phyloP scores from a whole-genome alignment of 1,140 invertebrate genomes.

The Sitobion miscanthi region DNA sequence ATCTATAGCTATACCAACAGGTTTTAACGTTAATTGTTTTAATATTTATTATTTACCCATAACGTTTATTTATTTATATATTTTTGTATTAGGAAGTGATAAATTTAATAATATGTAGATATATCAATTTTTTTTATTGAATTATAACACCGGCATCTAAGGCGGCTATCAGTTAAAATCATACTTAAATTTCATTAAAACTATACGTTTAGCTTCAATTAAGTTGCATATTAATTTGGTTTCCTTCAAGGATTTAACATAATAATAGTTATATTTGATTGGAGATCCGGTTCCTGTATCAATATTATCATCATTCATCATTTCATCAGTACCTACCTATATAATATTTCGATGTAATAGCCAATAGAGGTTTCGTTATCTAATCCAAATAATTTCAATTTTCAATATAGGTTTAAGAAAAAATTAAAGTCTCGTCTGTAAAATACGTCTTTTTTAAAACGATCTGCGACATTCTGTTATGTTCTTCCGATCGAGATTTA shows the following conservation, averaged over 20 bases:
- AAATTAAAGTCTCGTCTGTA: neutral
- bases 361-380: neutral
- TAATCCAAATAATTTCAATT: neutral
- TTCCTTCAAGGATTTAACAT: neutral
- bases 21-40: no score
- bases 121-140: neutral
- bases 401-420: neutral
- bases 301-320: no score
- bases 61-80: neutral
- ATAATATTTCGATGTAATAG: neutral
- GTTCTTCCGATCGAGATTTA: neutral
- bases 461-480: neutral
- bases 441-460: neutral
- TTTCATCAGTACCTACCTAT: no score
- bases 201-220: neutral
- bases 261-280: neutral
- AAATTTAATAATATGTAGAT: no score
- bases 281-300: neutral
- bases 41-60: no score
- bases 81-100: neutral
- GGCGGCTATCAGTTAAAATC: neutral
- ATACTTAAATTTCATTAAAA: neutral
- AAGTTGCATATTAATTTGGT: neutral
- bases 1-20: no score
- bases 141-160: neutral